Evolutionary conservation across 2,113 vertebrate genomes (phyloP).

Genomic region (Numenius arquata): DNA sequence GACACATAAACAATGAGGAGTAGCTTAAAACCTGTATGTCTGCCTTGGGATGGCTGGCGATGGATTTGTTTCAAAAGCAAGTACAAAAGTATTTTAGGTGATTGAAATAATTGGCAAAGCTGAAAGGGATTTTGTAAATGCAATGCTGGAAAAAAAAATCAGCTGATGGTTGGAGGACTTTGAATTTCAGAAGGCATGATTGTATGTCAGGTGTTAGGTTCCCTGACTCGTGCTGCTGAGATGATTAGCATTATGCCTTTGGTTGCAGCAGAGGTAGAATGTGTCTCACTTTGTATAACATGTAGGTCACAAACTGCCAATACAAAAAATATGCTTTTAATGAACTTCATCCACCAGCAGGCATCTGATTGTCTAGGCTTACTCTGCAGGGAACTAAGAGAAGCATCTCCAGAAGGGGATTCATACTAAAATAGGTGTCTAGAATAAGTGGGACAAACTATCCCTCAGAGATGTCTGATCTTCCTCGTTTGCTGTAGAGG

Average conservation of each 20-base stretch:
- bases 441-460: slow-evolving; percentile 30
- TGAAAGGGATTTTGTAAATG: neutral
- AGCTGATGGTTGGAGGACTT: neutral
- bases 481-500: neutral
- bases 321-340: neutral
- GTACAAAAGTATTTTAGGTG: neutral
- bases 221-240: neutral
- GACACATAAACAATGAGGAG: neutral
- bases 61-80: neutral
- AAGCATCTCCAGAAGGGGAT: neutral
- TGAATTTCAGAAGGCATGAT: neutral
- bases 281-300: neutral
- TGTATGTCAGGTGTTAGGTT: neutral
- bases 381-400: neutral
- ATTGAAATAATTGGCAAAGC: neutral
- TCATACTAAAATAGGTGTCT: neutral
- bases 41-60: neutral
- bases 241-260: neutral
- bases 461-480: neutral
- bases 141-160: neutral
- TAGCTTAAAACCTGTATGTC: neutral
- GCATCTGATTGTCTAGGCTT: neutral
- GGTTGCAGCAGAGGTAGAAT: neutral
- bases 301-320: slow-evolving; percentile 15
- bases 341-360: neutral